Evolutionary conservation across 2,797 vertebrate species (phyloP).

Genomic region (Coranthus polyacanthus): DNA sequence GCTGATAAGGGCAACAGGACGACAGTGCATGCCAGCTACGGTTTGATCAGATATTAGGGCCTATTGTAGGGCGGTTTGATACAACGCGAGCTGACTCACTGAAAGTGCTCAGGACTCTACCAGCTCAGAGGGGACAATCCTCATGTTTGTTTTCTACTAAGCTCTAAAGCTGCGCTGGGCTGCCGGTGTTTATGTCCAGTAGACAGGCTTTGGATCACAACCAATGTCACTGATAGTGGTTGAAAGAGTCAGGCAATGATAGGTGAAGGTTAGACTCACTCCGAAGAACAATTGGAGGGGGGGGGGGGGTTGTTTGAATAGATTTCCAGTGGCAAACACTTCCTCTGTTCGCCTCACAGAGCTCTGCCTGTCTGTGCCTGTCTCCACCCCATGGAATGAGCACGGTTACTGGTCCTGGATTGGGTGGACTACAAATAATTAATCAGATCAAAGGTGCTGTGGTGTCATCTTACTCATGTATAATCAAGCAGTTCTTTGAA

Average conservation of each 20-base stretch:
- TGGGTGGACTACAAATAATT: conserved; percentile 70
- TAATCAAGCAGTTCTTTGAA: conserved; percentile 62
- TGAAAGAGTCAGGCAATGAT: conserved; percentile 22
- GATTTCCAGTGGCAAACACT: background rate
- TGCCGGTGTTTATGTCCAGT: conserved; percentile 38
- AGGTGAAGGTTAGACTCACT: conserved; percentile 22
- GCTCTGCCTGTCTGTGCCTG: conserved; percentile 32
- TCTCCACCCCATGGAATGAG: conserved; percentile 25
- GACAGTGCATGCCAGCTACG: background rate
- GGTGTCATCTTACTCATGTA: conserved; percentile 67
- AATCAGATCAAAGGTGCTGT: conserved; percentile 55
- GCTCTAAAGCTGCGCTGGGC: conserved; percentile 58
- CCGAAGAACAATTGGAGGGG: background rate
- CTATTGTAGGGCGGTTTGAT: conserved; percentile 23
- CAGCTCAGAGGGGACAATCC: conserved; percentile 44
- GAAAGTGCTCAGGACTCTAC: conserved; percentile 23
- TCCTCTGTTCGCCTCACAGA: conserved; percentile 2
- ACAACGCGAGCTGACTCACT: conserved; percentile 5
- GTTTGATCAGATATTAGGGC: conserved; percentile 23
- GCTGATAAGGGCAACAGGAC: conserved; percentile 3
- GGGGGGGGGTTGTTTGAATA: conserved; percentile 11
- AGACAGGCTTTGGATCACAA: conserved; percentile 32
- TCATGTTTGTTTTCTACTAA: conserved; percentile 63
- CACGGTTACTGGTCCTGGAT: conserved; percentile 28
- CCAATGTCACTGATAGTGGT: conserved; percentile 28